Percentiles rank a stretch among this genome's conserved stretches.
Evolutionary conservation across 1,140 invertebrate genomes (phyloP).

Genomic region (Bombyx mori): ASM3026992v2 NC_085125.1:5822501-5823000

Average conservation of each 20-base stretch:
- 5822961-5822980: constrained; percentile 28
- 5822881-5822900: neutral
- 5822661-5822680: constrained; percentile 11
- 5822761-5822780: too few species aligned
- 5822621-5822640: constrained; percentile 58
- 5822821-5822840: constrained; percentile 26
- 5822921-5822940: constrained; percentile 27
- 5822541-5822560: constrained; percentile 69
- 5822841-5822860: constrained; percentile 50
- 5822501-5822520: constrained; percentile 35
- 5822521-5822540: constrained; percentile 37
- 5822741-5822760: too few species aligned
- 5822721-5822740: too few species aligned
- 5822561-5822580: constrained; percentile 62
- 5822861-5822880: constrained; percentile 38
- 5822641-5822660: constrained; percentile 35
- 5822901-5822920: constrained; percentile 26
- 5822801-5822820: too few species aligned
- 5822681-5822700: constrained; percentile 4
- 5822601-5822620: constrained; percentile 53
- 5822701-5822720: too few species aligned
- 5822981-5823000: constrained; percentile 52
- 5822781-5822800: too few species aligned
- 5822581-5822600: constrained; percentile 58
- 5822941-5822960: constrained; percentile 9